Conservation (phyloP, 2,113 vertebrate species). For the Dicrurus megarhynchus region DNA sequence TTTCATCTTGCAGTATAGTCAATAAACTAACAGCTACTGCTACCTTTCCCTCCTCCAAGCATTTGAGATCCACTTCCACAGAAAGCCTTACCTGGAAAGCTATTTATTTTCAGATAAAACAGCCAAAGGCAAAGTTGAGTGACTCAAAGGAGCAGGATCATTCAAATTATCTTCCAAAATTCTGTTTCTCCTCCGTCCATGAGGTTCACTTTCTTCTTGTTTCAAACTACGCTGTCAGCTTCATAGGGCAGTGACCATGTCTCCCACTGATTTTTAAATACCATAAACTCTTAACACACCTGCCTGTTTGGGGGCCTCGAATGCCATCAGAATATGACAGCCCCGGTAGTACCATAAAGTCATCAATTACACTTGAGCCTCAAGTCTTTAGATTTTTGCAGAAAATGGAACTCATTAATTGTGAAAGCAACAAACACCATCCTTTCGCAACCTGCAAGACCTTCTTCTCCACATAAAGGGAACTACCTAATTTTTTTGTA, state of each 20-base stretch:
- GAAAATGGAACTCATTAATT: neutral
- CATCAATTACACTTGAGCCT: neutral
- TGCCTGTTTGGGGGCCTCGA: neutral
- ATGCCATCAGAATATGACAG: neutral
- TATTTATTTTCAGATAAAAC: neutral
- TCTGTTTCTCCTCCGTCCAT: neutral
- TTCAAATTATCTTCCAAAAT: neutral
- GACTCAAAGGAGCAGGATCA: neutral
- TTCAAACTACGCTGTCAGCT: neutral
- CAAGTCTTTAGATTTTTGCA: neutral
- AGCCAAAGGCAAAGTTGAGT: neutral
- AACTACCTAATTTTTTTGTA: neutral
- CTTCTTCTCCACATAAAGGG: neutral
- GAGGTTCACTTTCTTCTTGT: neutral
- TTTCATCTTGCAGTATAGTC: neutral
- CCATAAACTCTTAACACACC: neutral
- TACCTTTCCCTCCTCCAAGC: neutral
- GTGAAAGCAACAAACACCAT: neutral
- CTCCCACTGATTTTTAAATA: neutral
- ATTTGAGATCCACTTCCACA: neutral
- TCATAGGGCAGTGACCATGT: neutral
- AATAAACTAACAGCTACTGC: neutral
- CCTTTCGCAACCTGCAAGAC: neutral
- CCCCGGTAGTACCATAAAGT: neutral
- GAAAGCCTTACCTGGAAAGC: neutral